Base-by-base conservation (phyloP, 2,113 vertebrate species). In the Pachyramphus minor region DNA sequence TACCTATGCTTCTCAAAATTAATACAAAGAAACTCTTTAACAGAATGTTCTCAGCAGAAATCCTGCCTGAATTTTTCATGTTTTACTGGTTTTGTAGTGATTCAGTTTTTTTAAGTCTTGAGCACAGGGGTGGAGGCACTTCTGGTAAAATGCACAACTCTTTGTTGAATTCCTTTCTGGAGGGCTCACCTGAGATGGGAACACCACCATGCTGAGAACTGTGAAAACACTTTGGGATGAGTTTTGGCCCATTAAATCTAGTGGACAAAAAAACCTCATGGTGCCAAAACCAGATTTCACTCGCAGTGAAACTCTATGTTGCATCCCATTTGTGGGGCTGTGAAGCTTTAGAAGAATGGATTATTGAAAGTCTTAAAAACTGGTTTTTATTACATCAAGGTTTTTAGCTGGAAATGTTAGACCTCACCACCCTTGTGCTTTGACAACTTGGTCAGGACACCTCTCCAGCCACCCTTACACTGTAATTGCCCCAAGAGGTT, bases 221-320 rank as follows among this genome's bases (percentile, higher is more conserved):
- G 4, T 8, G 30, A 55, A 74, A 81, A 60, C 20, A 9, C 6
- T 71, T 18, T 39, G 55, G 33, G 55, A 4, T 69, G 50, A 39
- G 27, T 37, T 45, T 25, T 22, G 18, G 4, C 23, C 16, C 0
- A 0, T 35, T 50, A 64, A 79, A 86, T 8, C 22, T 52, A 69
- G 45, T 4, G 23, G 13, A 25, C 42, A n/a, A 69, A 95, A 69
- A 68, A 90, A 50, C 67, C 15, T 12, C 1, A 6, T 9, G 25
- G 20, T 68, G 53, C 35, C 59, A 55, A 49, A 75, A 50, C 15
- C 89, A 71, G 33, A 27, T 94, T 95, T 94, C 69, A 42, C 9
- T 33, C 9, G 1, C 56, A 39, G 18, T 17, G 28, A 28, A 52
- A 52, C 25, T 50, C 24, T 50, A 27, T 15, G 14, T 52, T 52